These are phyloP conservation scores for Rhizomys pruinosus DNA, from an alignment of 2,113 vertebrate genomes.

Conservation along the genomic window DNA sequence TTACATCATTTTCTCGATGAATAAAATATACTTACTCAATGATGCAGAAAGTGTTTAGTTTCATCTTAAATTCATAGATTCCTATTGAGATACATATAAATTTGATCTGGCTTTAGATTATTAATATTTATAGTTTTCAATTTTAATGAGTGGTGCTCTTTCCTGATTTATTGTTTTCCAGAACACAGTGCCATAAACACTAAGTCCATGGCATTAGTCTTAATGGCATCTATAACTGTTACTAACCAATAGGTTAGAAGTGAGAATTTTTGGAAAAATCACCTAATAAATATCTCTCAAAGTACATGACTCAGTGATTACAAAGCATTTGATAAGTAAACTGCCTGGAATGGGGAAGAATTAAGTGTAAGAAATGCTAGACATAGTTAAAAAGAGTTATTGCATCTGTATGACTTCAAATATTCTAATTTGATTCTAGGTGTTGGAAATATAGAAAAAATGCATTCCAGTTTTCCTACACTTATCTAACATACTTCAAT, in stretches of 20 bases:
- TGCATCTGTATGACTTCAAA: background rate
- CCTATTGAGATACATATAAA: constrained; percentile 51
- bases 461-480: background rate
- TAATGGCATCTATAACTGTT: background rate
- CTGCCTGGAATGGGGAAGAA: background rate
- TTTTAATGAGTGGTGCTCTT: constrained; percentile 24
- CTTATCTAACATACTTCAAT: background rate
- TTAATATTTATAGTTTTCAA: constrained; percentile 42
- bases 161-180: constrained; percentile 40
- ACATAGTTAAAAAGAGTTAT: background rate
- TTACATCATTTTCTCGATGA: constrained; percentile 54
- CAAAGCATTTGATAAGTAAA: background rate
- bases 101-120: constrained; percentile 40
- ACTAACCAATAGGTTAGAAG: background rate
- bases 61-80: constrained; percentile 60
- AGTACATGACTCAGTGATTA: background rate
- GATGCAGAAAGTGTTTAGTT: constrained; percentile 61
- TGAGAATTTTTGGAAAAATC: background rate
- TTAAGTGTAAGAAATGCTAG: background rate
- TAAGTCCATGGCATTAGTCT: constrained; percentile 21
- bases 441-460: background rate
- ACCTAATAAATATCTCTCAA: background rate
- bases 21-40: constrained; percentile 52
- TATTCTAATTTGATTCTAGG: background rate
- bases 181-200: background rate